Percentiles rank a stretch among this genome's conserved stretches.
These are phyloP conservation scores for Enteromius unitaeniatus DNA, from an alignment of 2,797 vertebrate species.

Conservation along the genomic window DNA sequence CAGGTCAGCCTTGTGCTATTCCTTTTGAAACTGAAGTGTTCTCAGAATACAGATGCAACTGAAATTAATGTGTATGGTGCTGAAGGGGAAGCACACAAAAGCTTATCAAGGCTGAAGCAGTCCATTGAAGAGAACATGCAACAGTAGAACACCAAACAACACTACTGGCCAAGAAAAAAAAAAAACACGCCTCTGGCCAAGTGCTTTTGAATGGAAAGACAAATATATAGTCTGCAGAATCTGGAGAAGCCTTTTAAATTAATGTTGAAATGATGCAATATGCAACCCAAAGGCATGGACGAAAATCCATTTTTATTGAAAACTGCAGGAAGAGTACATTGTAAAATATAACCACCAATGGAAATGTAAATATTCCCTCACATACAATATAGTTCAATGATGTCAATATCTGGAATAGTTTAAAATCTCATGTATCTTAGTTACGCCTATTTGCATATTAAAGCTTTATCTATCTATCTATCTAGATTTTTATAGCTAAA, in stretches of 20 bases:
- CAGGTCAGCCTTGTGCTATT: background rate
- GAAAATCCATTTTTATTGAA: constrained; percentile 39
- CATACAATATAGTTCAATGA: background rate
- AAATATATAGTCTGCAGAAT: constrained; percentile 32
- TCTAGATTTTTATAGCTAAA: background rate
- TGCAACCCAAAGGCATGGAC: constrained; percentile 31
- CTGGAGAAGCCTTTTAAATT: constrained; percentile 34
- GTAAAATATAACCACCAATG: constrained; percentile 2
- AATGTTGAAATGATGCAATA: constrained; percentile 40
- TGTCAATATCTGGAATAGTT: background rate
- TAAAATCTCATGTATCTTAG: background rate
- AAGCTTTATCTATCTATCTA: background rate
- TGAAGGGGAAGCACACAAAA: constrained; percentile 13
- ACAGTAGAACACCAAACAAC: constrained; percentile 35
- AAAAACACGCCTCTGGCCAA: constrained; percentile 28
- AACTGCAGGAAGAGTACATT: constrained; percentile 3
- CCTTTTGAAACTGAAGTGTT: constrained; percentile 19
- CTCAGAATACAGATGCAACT: constrained; percentile 12
- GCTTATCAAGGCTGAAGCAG: constrained; percentile 30
- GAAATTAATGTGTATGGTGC: background rate
- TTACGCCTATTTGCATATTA: background rate
- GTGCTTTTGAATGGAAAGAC: constrained; percentile 6
- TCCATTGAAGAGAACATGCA: constrained; percentile 22
- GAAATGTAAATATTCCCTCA: constrained; percentile 21
- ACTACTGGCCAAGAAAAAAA: background rate